phyloP scores from a whole-genome alignment of 2,888 invertebrate species.

The Phymatocera aterrima region DNA sequence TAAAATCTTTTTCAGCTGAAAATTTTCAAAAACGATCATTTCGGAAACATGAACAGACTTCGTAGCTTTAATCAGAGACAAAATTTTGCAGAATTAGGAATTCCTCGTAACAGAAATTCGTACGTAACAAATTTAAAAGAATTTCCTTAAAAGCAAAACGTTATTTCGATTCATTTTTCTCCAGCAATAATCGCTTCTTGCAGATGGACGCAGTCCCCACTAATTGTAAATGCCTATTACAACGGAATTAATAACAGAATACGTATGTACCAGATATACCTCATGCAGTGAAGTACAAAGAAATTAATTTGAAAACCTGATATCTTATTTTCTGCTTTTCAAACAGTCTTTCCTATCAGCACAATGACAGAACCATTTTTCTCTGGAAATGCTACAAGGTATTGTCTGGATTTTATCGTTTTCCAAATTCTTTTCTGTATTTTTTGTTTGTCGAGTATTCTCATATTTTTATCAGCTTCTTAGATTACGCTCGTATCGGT shows the following conservation, averaged over 20 bases:
- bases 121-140: background rate
- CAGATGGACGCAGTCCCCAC: constrained; percentile 36
- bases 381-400: constrained; percentile 13
- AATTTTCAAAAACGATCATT: constrained; percentile 20
- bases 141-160: background rate
- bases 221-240: constrained; percentile 37
- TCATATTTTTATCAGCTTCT: background rate
- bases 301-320: background rate
- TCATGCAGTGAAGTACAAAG: background rate
- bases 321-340: background rate
- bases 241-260: constrained; percentile 32
- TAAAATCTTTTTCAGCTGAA: background rate
- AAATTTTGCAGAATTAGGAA: constrained; percentile 21
- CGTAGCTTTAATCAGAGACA: constrained; percentile 25
- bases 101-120: constrained; percentile 15
- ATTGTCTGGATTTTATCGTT: background rate
- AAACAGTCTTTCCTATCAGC: constrained; percentile 37
- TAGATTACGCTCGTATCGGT: constrained; percentile 39
- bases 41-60: constrained; percentile 33
- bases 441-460: background rate
- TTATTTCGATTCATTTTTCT: background rate
- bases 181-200: background rate
- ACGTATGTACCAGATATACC: constrained; percentile 11
- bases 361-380: constrained; percentile 34
- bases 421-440: background rate